These are phyloP conservation scores for Drosophila eugracilis DNA, from an alignment of 1,140 invertebrate genomes.

Conservation along the genomic window DNA sequence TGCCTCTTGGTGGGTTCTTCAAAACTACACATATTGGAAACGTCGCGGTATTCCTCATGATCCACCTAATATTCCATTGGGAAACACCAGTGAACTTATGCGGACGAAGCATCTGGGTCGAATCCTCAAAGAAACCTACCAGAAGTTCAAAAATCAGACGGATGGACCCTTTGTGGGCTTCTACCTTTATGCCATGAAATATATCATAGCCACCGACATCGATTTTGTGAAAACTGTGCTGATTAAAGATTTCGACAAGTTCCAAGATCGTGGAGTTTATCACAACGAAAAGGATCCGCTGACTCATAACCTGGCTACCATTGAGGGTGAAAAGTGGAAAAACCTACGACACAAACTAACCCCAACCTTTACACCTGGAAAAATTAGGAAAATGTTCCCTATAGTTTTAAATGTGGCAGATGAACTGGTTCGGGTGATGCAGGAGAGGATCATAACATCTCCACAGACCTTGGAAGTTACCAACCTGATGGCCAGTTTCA, in stretches of 20 bases:
- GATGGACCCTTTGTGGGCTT: constrained; percentile 58
- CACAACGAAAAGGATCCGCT: constrained; percentile 85
- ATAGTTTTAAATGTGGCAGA: constrained; percentile 61
- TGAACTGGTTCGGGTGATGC: constrained; percentile 43
- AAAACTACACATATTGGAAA: constrained; percentile 72
- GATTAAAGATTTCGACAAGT: constrained; percentile 86
- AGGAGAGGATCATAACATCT: background rate
- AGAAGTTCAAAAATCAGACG: constrained; percentile 53
- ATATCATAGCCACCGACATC: constrained; percentile 35
- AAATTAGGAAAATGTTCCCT: constrained; percentile 86
- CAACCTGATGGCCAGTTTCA: constrained; percentile 71
- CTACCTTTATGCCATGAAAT: constrained; percentile 33
- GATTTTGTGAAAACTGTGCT: constrained; percentile 85
- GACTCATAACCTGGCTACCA: constrained; percentile 83
- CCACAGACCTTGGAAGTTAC: constrained; percentile 45
- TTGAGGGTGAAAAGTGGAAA: constrained; percentile 86
- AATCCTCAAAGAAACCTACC: constrained; percentile 28
- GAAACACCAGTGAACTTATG: constrained; percentile 57
- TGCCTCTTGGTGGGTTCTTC: constrained; percentile 20
- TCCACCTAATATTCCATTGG: constrained; percentile 59
- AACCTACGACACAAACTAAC: constrained; percentile 85
- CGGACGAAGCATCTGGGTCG: constrained; percentile 22
- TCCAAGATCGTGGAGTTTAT: constrained; percentile 85
- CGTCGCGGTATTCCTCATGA: constrained; percentile 82
- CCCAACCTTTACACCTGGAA: constrained; percentile 86